Base-by-base conservation (phyloP, 2,113 vertebrate species). In the Zosterops hypoxanthus region DNA sequence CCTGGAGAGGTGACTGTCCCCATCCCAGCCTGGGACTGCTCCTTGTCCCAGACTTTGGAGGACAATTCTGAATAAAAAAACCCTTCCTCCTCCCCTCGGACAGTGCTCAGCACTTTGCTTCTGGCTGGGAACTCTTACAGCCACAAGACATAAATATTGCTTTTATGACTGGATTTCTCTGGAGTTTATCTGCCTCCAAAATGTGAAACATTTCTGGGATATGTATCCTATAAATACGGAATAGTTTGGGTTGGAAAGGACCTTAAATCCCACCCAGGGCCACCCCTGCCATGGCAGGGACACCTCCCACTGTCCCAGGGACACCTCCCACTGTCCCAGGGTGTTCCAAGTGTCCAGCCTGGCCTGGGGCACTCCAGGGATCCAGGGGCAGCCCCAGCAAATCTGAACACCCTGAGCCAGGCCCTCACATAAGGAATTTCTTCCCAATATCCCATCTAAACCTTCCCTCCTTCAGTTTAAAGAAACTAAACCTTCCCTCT, bases 231-330 rank as follows among this genome's bases (percentile, higher is more conserved):
- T 9, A 64, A 55, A 26, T 17, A 22, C 2, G 6, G 34, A 29
- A 31, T 29, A 2, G 5, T 3, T 20, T 41, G 42, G 25, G 14
- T 4, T 7, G 41, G 49, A 49, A 6, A 47, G 16, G 24, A 34
- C 6, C 11, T 8, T 0, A 72, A 1, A 42, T 1, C 36, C 47
- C 73, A 1, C 0, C 39, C 22, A 14, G 5, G 2, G 0, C 26
- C 71, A 36, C 5, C 46, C 34, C 63, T 2, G 4, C 46, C 64
- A 23, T 6, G 55, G 46, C 55, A 69, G 47, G 29, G 75, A 49
- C 75, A 41, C 5, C 28, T 87, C 7, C 34, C 66, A 56, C 24
- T 22, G 23, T 12, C 28, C 55, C 63, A 69, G 63, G 44, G 44
- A 44, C 44, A 44, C 49, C 49, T 49, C 49, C 24, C 49, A 50